Evolutionary conservation across 2,797 vertebrate genomes (phyloP).

Genomic region (Notamacropus eugenii): DNA sequence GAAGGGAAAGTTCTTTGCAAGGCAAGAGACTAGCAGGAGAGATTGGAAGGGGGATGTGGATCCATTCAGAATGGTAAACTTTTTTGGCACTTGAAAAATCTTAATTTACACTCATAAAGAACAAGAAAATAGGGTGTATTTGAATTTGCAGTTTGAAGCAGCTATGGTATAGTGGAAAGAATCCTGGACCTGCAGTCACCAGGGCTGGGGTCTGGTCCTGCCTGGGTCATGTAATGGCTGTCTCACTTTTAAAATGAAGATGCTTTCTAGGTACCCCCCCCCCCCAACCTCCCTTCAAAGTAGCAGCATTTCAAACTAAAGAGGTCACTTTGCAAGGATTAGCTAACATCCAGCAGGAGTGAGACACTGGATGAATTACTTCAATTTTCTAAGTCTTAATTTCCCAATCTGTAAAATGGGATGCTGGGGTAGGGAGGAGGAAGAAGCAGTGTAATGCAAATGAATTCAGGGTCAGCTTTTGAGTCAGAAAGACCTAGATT

Average conservation of each 20-base stretch:
- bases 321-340: neutral
- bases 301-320: neutral
- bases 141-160: neutral
- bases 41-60: neutral
- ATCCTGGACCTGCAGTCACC: neutral
- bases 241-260: neutral
- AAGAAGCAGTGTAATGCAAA: neutral
- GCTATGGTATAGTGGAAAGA: neutral
- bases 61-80: neutral
- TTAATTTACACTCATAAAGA: neutral
- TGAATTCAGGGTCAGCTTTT: neutral
- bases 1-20: neutral
- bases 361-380: neutral
- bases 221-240: neutral
- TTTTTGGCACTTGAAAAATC: neutral
- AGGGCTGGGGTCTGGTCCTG: neutral
- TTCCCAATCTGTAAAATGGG: neutral
- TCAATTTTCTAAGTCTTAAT: neutral
- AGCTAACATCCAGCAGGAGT: neutral
- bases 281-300: rapidly evolving
- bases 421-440: neutral
- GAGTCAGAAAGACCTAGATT: neutral
- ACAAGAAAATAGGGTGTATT: neutral
- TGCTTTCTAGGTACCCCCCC: too few species aligned
- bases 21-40: neutral